Percentiles rank a stretch among this genome's conserved stretches.
These are phyloP conservation scores for Platygyra sinensis DNA, from an alignment of 64 coral and sea anemone species.

Conservation along the genomic window DNA sequence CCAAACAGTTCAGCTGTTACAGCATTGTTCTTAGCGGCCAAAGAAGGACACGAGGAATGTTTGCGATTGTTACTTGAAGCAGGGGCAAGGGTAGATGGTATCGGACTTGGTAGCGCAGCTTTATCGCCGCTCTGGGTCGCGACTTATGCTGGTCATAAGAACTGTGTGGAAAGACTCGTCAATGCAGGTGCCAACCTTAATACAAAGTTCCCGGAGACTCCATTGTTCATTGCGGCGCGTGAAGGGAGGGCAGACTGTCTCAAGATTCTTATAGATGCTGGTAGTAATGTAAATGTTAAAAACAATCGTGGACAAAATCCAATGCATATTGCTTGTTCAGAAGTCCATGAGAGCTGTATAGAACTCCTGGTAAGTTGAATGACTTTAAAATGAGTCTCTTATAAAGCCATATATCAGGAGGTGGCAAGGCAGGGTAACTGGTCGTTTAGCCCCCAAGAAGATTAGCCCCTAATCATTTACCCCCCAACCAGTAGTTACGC, in stretches of 20 bases:
- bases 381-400: neutral
- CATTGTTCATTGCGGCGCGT: slow-evolving; percentile 80
- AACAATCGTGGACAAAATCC: slow-evolving; percentile 77
- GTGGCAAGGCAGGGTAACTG: too few species aligned
- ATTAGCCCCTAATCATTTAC: too few species aligned
- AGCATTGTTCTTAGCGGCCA: slow-evolving; percentile 77
- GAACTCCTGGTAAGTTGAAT: slow-evolving; percentile 59
- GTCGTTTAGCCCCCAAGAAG: too few species aligned
- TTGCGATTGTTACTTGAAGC: slow-evolving; percentile 69
- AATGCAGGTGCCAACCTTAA: slow-evolving; percentile 81
- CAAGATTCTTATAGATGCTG: slow-evolving; percentile 81
- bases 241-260: slow-evolving; percentile 75
- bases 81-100: slow-evolving; percentile 76
- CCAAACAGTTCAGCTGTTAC: slow-evolving; percentile 91
- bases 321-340: slow-evolving; percentile 79
- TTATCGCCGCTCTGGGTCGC: slow-evolving; percentile 89
- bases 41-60: slow-evolving; percentile 87
- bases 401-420: too few species aligned
- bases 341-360: slow-evolving; percentile 69
- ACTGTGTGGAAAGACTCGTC: slow-evolving; percentile 74
- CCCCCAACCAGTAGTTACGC: too few species aligned
- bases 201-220: slow-evolving; percentile 78
- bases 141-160: slow-evolving; percentile 72
- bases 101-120: slow-evolving; percentile 65
- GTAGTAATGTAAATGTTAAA: slow-evolving; percentile 70